Conservation (phyloP, 92 coral and sea anemone genomes). For the Porites evermanni region DNA sequence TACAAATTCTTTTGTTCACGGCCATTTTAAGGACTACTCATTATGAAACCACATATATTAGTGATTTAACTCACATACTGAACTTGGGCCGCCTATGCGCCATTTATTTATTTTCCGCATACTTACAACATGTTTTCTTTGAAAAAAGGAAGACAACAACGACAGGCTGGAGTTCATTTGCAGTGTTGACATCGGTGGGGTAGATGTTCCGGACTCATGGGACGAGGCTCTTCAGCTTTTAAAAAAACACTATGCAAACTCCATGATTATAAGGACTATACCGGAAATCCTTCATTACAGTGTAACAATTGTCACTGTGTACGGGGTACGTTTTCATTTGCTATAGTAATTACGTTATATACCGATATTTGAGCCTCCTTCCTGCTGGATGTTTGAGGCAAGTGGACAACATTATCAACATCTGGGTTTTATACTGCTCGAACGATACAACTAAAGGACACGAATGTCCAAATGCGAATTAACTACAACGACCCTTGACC, state of each 20-base stretch:
- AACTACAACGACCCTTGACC: too few species aligned
- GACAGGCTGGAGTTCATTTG: conserved; percentile 1
- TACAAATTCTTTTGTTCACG: neutral
- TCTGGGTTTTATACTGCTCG: too few species aligned
- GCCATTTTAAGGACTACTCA: neutral
- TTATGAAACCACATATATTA: too few species aligned
- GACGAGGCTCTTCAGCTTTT: conserved; percentile 15
- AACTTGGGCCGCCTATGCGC: neutral
- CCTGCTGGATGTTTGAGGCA: too few species aligned
- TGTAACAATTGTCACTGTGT: conserved; percentile 24
- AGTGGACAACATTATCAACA: too few species aligned
- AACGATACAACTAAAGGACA: too few species aligned
- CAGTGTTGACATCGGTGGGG: neutral
- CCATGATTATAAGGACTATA: conserved; percentile 18
- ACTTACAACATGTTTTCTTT: neutral
- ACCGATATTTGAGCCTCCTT: too few species aligned
- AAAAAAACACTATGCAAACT: conserved; percentile 22
- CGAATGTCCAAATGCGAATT: too few species aligned
- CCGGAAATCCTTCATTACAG: conserved; percentile 31
- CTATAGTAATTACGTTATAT: too few species aligned
- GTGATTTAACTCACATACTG: too few species aligned
- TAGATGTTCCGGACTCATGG: conserved; percentile 16
- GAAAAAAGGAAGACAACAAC: neutral
- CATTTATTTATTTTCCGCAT: neutral
- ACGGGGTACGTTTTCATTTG: conserved; percentile 24